Evolutionary conservation across 2,797 vertebrate species (phyloP).

Genomic region (Chelon labrosus): DNA sequence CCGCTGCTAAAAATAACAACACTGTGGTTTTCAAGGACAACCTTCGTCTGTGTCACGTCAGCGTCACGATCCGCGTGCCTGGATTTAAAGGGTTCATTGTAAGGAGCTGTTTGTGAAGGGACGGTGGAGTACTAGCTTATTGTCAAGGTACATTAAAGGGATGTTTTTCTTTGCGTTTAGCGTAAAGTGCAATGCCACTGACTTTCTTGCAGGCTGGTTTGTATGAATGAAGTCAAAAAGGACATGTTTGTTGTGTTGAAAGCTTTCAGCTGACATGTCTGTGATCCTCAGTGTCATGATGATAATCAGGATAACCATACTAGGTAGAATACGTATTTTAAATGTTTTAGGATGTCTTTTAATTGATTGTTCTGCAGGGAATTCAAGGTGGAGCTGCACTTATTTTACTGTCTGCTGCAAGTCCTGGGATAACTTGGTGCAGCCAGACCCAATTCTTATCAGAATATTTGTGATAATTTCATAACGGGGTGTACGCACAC

Average conservation of each 20-base stretch:
- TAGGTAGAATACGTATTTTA: not conserved
- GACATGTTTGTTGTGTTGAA: conserved; percentile 6
- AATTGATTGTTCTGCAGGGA: too few species aligned
- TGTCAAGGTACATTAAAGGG: conserved; percentile 60
- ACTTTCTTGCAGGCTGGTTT: not conserved
- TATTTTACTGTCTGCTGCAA: too few species aligned
- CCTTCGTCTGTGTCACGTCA: not conserved
- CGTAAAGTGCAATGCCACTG: conserved; percentile 18
- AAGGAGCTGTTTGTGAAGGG: conserved; percentile 17
- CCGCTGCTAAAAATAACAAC: not conserved
- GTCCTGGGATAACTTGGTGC: too few species aligned
- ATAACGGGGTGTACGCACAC: too few species aligned
- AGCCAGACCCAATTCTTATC: too few species aligned
- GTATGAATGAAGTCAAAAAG: not conserved
- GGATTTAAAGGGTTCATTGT: conserved; percentile 48
- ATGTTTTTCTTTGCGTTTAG: conserved; percentile 36
- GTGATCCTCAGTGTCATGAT: not conserved
- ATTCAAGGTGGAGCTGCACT: too few species aligned
- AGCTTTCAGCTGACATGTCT: not conserved
- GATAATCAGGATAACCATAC: not conserved
- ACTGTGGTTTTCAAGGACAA: conserved; percentile 8
- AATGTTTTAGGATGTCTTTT: not conserved
- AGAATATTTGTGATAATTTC: too few species aligned
- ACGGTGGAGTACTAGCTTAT: conserved; percentile 12
- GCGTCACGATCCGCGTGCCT: conserved; percentile 3